A percentile compares a stretch with the other conserved stretches of the same genome.
phyloP scores from a whole-genome alignment of 2,888 invertebrate genomes.

The Drosophila quasianomalipes region DNA sequence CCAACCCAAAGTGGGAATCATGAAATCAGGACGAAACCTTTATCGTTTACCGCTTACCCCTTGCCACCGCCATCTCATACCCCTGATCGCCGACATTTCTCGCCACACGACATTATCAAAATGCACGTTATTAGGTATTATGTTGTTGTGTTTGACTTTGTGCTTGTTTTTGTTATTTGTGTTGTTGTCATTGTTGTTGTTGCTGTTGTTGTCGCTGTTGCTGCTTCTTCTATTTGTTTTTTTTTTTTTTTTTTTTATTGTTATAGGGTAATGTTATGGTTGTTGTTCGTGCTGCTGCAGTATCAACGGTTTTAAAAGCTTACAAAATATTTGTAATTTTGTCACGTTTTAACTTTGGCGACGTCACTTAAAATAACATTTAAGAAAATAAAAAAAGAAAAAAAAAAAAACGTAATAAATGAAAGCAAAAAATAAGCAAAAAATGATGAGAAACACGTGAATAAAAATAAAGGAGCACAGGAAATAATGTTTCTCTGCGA shows the following conservation, averaged over 20 bases:
- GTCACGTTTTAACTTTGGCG: constrained; percentile 78
- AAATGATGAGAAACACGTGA: constrained; percentile 16
- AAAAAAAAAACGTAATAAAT: constrained; percentile 10
- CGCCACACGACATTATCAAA: constrained; percentile 62
- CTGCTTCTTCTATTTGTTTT: constrained; percentile 62
- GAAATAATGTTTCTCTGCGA: constrained; percentile 66
- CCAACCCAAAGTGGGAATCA: constrained; percentile 12
- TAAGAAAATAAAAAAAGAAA: constrained; percentile 28
- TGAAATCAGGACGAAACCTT: constrained; percentile 4
- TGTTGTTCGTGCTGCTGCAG: constrained; percentile 58
- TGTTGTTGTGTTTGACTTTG: constrained; percentile 42
- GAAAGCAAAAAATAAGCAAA: constrained; percentile 17
- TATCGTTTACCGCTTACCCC: background rate
- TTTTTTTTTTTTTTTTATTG: constrained; percentile 33
- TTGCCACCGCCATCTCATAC: background rate
- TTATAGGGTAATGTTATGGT: constrained; percentile 64
- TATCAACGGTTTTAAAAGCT: constrained; percentile 70
- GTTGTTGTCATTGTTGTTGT: constrained; percentile 8
- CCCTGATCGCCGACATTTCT: constrained; percentile 5
- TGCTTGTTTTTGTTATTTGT: constrained; percentile 28
- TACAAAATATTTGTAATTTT: constrained; percentile 76
- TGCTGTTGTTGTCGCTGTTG: constrained; percentile 6
- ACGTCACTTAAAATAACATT: constrained; percentile 77
- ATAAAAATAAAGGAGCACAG: constrained; percentile 13
- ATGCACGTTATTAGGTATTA: constrained; percentile 75